phyloP scores from a whole-genome alignment of 1,140 invertebrate species.

The Rhagoletis pomonella region DNA sequence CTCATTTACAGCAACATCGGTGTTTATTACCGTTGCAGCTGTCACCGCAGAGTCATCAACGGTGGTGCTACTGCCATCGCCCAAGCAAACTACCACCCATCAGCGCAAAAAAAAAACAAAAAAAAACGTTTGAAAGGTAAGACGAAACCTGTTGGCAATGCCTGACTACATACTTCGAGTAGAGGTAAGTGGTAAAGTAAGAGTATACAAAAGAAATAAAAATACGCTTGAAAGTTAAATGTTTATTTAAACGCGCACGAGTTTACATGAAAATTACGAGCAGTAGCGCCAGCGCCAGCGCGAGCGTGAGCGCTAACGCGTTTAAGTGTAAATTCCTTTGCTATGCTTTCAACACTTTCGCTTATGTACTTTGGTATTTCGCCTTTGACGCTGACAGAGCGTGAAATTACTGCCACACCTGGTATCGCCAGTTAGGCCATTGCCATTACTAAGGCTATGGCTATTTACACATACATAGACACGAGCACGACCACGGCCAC shows the following conservation, averaged over 20 bases:
- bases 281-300: neutral
- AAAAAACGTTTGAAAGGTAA: too few relatives aligned
- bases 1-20: neutral
- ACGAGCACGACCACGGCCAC: neutral
- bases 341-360: neutral
- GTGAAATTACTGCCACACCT: conserved; percentile 24
- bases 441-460: neutral
- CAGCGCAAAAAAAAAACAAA: neutral
- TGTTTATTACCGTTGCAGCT: conserved; percentile 36
- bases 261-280: neutral
- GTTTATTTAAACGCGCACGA: neutral
- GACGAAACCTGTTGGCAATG: neutral
- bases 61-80: neutral
- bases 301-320: neutral
- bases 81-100: neutral
- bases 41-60: conserved; percentile 22
- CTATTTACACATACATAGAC: neutral
- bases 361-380: neutral
- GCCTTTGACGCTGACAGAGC: neutral
- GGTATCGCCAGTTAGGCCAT: neutral
- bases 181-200: neutral
- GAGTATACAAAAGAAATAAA: neutral
- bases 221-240: neutral
- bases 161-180: neutral
- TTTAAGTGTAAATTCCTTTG: neutral